These are phyloP conservation scores for Galerucella nymphaeae DNA, from an alignment of 2,888 invertebrate species.

Conservation along the genomic window DNA sequence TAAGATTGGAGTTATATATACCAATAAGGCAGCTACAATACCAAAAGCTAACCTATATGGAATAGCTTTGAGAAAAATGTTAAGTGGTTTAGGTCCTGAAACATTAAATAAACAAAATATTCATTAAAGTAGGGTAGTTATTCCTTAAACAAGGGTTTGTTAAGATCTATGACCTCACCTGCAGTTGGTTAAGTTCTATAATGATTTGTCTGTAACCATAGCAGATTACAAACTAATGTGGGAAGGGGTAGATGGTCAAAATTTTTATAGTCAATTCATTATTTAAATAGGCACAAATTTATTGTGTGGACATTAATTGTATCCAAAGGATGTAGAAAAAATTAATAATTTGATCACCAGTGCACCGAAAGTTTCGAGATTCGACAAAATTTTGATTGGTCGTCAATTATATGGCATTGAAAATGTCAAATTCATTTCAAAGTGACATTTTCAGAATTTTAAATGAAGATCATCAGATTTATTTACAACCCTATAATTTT, in stretches of 20 bases:
- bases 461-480: conserved; percentile 47
- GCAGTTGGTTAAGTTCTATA: conserved; percentile 4
- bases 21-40: conserved; percentile 82
- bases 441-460: conserved; percentile 47
- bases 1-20: conserved; percentile 85
- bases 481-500: conserved; percentile 35
- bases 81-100: conserved; percentile 88
- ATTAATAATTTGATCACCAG: not conserved
- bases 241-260: not conserved
- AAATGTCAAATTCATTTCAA: conserved; percentile 39
- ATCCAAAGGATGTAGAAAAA: not conserved
- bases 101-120: conserved; percentile 67
- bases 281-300: not conserved
- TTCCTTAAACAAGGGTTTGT: no score
- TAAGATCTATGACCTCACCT: no score
- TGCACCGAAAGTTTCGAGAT: not conserved
- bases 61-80: conserved; percentile 88
- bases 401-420: not conserved
- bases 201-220: conserved; percentile 4
- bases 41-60: conserved; percentile 90
- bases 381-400: conserved; percentile 14
- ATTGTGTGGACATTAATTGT: not conserved
- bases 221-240: not conserved
- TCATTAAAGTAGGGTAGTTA: no score
- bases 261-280: not conserved